phyloP scores from a whole-genome alignment of 2,888 invertebrate genomes.

The Drosophila tanythrix region DNA sequence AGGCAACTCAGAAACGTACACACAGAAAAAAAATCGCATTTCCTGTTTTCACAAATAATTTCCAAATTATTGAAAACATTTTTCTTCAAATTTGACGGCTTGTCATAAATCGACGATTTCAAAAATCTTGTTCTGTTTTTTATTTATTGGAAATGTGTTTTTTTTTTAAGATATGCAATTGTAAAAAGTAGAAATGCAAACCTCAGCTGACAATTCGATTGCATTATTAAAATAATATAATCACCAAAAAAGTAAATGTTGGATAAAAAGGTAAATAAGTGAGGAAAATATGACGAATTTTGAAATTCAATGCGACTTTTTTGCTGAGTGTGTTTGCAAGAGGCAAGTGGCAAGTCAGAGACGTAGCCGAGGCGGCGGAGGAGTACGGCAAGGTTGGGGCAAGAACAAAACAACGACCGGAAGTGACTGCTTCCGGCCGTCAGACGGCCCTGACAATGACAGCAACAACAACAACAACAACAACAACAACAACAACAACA shows the following conservation, averaged over 20 bases:
- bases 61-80: not conserved
- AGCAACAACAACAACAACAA: not conserved
- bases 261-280: not conserved
- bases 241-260: not conserved
- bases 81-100: not conserved
- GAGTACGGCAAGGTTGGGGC: constrained; percentile 2
- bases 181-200: not conserved
- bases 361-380: not conserved
- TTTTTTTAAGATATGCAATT: not conserved
- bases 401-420: constrained; percentile 6
- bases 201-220: not conserved
- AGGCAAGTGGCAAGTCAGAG: not conserved
- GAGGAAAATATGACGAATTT: not conserved
- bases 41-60: not conserved
- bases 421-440: constrained; percentile 20
- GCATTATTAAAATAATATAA: not conserved
- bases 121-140: not conserved
- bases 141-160: not conserved
- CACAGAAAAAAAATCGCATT: not conserved
- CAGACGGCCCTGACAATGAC: constrained; percentile 26
- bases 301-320: not conserved
- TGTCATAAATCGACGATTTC: not conserved
- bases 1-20: not conserved
- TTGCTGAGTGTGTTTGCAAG: not conserved
- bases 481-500: not conserved